Evolutionary conservation across 2,113 vertebrate genomes (phyloP), one percentile per base, ranked within the genome.

Genomic region (Calyptomena viridis): DNA sequence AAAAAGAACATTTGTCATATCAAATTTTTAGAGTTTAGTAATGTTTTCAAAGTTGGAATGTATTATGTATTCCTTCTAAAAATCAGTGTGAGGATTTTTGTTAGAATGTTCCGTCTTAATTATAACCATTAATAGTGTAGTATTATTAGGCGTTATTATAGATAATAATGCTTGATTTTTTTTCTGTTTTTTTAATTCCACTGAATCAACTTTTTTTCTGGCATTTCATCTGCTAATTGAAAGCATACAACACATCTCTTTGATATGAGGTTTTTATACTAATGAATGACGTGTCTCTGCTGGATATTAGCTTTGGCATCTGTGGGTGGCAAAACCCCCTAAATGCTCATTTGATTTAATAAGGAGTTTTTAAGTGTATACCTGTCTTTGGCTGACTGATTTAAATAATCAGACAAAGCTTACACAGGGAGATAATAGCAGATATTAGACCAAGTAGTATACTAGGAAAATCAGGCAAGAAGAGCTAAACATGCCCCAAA

Each of bases 311-410:
- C 72, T 94, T 94, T 92, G 95, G 89, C 93, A 95, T 93, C 94
- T 93, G 94, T 95, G 89, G 83, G 94, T 94, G 95, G 96, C 76
- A 95, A 90, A 81, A 50, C 1, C 13, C 72, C 83, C 73, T 92
- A 93, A 97, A 95, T 90, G 73, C 80, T 95, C 86, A 89, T 97
- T 96, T 92, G 92, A 95, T 64, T 97, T 90, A 97, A 84, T 84
- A 93, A 94, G 89, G 76, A 87, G 74, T 83, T 95, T 95, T 95
- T 85, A 93, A 95, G 71, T 93, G 81, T 58, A 67, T 95, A 94
- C 87, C 93, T 95, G 78, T 85, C 93, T 96, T 93, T 91, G 90
- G 93, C 90, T 97, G 73, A 93, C 64, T 95, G 47, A 93, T 90
- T 94, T 92, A 81, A 97, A 95, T 84, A 92, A 89, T 94, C 95